Conservation (phyloP, 2,113 vertebrate species). For the Platichthys flesus region DNA sequence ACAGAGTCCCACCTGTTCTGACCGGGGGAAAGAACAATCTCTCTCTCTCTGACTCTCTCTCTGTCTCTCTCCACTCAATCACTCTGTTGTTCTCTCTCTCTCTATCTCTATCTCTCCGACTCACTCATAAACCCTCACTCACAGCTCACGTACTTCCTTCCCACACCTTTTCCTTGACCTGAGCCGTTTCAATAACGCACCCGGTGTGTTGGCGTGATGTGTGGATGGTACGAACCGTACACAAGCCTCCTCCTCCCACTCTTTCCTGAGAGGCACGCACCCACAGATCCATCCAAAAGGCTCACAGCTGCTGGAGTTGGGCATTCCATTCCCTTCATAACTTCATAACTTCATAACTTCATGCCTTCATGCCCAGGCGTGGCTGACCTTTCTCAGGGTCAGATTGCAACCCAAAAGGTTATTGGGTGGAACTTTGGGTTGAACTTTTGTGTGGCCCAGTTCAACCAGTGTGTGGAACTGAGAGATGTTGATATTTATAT, state of each 20-base stretch:
- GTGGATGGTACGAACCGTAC: constrained; percentile 30
- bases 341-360: constrained; percentile 54
- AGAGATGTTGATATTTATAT: constrained; percentile 6
- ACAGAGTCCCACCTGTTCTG: constrained; percentile 32
- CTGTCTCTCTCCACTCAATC: not conserved
- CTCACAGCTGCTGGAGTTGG: constrained; percentile 51
- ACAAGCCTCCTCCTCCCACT: constrained; percentile 3
- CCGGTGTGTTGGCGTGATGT: constrained; percentile 24
- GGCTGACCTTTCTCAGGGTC: constrained; percentile 52
- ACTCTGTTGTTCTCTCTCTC: not conserved
- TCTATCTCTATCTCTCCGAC: not conserved
- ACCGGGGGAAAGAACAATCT: constrained; percentile 18
- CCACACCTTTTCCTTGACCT: constrained; percentile 34
- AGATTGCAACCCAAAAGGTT: constrained; percentile 34
- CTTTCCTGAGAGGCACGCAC: not conserved
- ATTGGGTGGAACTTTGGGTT: constrained; percentile 6
- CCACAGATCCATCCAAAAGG: constrained; percentile 31
- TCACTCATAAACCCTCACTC: constrained; percentile 7
- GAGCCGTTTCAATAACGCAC: constrained; percentile 34
- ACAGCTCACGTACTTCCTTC: constrained; percentile 5
- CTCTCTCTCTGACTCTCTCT: not conserved
- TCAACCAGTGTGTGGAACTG: not conserved
- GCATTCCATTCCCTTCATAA: constrained; percentile 47
- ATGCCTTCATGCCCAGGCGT: constrained; percentile 22
- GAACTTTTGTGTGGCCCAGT: not conserved